These are phyloP conservation scores for Pollenia labialis DNA, from an alignment of 2,888 invertebrate genomes.

Conservation along the genomic window DNA sequence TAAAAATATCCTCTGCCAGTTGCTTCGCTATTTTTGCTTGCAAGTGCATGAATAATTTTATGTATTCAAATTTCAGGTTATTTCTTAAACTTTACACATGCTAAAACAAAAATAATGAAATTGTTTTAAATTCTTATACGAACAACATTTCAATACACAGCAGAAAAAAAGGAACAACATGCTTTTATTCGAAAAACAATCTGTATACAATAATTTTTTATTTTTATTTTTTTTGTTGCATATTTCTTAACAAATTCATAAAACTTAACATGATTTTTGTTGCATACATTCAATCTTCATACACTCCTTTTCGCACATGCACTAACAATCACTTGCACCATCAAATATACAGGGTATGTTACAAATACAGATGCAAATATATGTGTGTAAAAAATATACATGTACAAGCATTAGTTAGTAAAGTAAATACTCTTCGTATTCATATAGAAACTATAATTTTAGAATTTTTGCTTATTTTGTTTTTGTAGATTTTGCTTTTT, in stretches of 20 bases:
- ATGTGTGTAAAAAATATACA: conserved; percentile 12
- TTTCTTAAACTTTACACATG: conserved; percentile 41
- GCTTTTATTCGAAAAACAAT: conserved; percentile 1
- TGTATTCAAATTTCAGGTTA: not conserved
- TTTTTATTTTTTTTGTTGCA: not conserved
- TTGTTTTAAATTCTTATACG: conserved; percentile 28
- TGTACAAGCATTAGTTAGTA: conserved; percentile 34
- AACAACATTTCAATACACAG: conserved; percentile 5
- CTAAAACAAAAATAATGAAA: conserved; percentile 54
- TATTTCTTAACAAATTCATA: conserved; percentile 55
- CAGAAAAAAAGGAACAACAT: not conserved
- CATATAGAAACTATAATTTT: conserved; percentile 5
- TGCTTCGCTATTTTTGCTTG: conserved; percentile 1
- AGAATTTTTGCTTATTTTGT: conserved; percentile 16
- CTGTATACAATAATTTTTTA: not conserved
- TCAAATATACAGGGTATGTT: not conserved
- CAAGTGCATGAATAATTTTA: conserved; percentile 10
- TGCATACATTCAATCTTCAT: conserved; percentile 13
- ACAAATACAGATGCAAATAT: not conserved
- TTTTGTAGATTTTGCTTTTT: not conserved
- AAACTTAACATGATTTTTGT: conserved; percentile 37
- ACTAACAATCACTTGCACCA: not conserved
- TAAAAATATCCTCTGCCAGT: not conserved
- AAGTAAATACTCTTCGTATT: conserved; percentile 11
- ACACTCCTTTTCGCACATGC: not conserved